phyloP scores from a whole-genome alignment of 2,113 vertebrate genomes.

The Stomatorhinus ivindoensis region DNA sequence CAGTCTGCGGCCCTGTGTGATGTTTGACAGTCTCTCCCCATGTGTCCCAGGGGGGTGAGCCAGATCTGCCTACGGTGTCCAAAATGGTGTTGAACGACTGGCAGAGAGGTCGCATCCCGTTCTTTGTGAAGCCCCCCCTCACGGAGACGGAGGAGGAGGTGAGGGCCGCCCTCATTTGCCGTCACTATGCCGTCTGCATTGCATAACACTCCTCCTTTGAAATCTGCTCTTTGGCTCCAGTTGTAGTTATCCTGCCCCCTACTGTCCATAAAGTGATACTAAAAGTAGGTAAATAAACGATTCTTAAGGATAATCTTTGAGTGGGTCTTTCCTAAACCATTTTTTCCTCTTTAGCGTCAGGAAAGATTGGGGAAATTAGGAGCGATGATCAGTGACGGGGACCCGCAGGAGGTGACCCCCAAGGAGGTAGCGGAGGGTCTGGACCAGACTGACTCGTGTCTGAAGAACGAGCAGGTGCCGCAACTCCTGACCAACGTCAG shows the following conservation, averaged over 20 bases:
- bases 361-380: slow-evolving; percentile 25
- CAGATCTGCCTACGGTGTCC: slow-evolving; percentile 80
- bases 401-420: slow-evolving; percentile 16
- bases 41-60: slow-evolving; percentile 78
- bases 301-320: not conserved
- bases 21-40: not conserved
- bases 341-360: slow-evolving; percentile 33
- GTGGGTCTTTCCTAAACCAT: not conserved
- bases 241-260: slow-evolving; percentile 9
- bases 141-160: slow-evolving; percentile 66
- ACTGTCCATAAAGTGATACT: not conserved
- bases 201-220: not conserved
- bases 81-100: slow-evolving; percentile 99
- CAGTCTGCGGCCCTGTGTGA: not conserved
- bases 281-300: not conserved
- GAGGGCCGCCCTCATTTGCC: not conserved
- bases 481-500: slow-evolving; percentile 70
- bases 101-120: slow-evolving; percentile 94
- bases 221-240: not conserved
- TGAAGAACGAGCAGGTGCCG: slow-evolving; percentile 56
- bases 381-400: slow-evolving; percentile 27
- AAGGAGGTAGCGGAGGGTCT: slow-evolving; percentile 24
- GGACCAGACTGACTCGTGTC: slow-evolving; percentile 25
- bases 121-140: slow-evolving; percentile 88
- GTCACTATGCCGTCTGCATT: not conserved